Conservation (phyloP, 2,797 vertebrate genomes). For the Etheostoma perlongum region DNA sequence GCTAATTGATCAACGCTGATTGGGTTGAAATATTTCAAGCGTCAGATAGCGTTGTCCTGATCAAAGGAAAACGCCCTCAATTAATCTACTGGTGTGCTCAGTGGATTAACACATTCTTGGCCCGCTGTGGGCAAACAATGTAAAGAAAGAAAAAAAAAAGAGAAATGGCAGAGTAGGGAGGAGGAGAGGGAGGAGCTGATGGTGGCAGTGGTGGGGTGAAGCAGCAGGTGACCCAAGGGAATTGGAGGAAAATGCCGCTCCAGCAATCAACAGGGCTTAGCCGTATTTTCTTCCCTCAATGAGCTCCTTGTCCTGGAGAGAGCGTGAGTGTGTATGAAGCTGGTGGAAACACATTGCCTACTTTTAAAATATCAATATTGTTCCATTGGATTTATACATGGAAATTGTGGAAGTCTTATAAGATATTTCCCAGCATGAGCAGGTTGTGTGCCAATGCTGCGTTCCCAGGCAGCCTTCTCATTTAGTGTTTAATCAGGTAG, state of each 20-base stretch:
- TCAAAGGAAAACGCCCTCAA: slow-evolving; percentile 59
- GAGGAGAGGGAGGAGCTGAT: slow-evolving; percentile 22
- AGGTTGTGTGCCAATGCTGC: slow-evolving; percentile 36
- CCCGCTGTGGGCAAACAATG: slow-evolving; percentile 50
- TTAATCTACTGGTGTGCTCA: slow-evolving; percentile 57
- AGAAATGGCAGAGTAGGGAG: slow-evolving; percentile 22
- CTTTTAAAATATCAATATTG: slow-evolving; percentile 63
- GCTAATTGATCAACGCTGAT: slow-evolving; percentile 89
- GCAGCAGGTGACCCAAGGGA: slow-evolving; percentile 64
- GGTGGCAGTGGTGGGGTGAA: slow-evolving; percentile 12
- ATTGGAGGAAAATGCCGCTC: slow-evolving; percentile 43
- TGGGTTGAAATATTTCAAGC: slow-evolving; percentile 82
- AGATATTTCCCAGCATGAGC: slow-evolving; percentile 58
- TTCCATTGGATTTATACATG: slow-evolving; percentile 63
- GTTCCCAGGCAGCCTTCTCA: slow-evolving; percentile 46
- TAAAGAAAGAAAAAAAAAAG: slow-evolving; percentile 25
- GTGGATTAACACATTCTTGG: slow-evolving; percentile 69
- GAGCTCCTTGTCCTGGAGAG: slow-evolving; percentile 61
- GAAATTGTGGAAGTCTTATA: slow-evolving; percentile 60
- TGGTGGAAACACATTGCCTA: slow-evolving; percentile 31
- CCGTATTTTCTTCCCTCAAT: slow-evolving; percentile 61
- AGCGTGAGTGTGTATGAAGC: background rate
- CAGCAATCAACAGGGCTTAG: slow-evolving; percentile 65
- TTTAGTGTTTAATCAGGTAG: slow-evolving; percentile 59
- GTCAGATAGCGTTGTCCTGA: slow-evolving; percentile 66